These are phyloP conservation scores for Lasioglossum albipes DNA, from an alignment of 1,140 invertebrate genomes.

Conservation along the genomic window DNA sequence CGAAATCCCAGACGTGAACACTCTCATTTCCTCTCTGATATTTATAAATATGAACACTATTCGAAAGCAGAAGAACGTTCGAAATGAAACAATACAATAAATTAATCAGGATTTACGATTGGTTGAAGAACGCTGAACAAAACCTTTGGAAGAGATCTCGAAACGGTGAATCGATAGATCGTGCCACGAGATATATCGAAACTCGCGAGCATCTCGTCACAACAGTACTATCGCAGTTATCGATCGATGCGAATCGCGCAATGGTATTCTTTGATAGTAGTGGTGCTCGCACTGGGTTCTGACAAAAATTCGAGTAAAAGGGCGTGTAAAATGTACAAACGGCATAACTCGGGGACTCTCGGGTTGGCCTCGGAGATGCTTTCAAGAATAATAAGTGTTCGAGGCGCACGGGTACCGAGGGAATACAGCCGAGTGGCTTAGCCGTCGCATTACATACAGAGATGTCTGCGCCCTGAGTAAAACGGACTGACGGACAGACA, in stretches of 20 bases:
- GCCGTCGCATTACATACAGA: conserved; percentile 50
- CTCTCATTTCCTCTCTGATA: too few species aligned
- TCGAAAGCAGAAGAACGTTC: too few species aligned
- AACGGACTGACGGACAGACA: conserved; percentile 57
- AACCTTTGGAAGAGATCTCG: not conserved
- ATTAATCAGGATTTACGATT: not conserved
- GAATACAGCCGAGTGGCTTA: conserved; percentile 51
- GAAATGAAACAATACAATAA: not conserved
- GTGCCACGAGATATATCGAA: conserved; percentile 25
- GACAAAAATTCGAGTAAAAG: conserved; percentile 48
- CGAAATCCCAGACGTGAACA: too few species aligned
- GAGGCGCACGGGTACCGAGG: conserved; percentile 9
- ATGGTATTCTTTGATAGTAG: conserved; percentile 53
- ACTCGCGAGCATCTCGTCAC: conserved; percentile 7
- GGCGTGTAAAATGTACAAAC: conserved; percentile 61
- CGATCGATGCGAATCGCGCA: conserved; percentile 58
- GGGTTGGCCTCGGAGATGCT: conserved; percentile 47
- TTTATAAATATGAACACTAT: too few species aligned
- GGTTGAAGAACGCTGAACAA: too few species aligned
- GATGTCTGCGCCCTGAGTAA: conserved; percentile 57
- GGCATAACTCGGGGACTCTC: conserved; percentile 50
- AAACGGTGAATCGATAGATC: not conserved
- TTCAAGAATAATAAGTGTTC: conserved; percentile 31
- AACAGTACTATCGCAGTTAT: conserved; percentile 46
- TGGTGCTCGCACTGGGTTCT: conserved; percentile 35